Percentiles rank a stretch among this genome's conserved stretches.
Conservation (phyloP, 2,113 vertebrate species). For the Marcusenius ussheri region DNA sequence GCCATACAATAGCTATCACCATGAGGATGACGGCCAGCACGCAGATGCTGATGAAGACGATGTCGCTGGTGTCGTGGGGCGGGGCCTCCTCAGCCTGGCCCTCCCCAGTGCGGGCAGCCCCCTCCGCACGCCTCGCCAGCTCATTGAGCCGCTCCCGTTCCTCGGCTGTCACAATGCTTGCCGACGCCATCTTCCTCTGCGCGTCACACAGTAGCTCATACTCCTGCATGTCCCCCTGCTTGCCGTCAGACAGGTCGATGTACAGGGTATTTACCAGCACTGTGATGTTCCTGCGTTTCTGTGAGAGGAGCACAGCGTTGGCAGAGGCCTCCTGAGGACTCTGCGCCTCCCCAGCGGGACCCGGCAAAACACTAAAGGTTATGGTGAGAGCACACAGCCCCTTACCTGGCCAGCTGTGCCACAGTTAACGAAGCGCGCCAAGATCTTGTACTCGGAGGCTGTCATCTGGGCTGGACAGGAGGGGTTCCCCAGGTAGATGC, state of each 20-base stretch:
- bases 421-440: constrained; percentile 85
- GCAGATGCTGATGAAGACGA: constrained; percentile 91
- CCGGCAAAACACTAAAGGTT: background rate
- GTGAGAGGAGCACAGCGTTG: constrained; percentile 32
- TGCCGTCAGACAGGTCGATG: constrained; percentile 73
- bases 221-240: constrained; percentile 71
- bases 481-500: constrained; percentile 80
- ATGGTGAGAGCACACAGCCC: background rate
- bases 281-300: constrained; percentile 81
- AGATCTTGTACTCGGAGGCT: constrained; percentile 74
- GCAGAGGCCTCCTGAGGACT: background rate
- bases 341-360: background rate
- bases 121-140: constrained; percentile 61
- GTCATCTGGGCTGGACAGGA: constrained; percentile 75
- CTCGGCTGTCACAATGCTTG: constrained; percentile 68
- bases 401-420: constrained; percentile 81
- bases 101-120: constrained; percentile 44
- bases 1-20: constrained; percentile 84
- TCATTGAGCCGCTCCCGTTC: constrained; percentile 60
- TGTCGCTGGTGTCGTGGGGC: constrained; percentile 83
- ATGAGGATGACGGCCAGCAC: constrained; percentile 90
- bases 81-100: constrained; percentile 25
- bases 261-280: constrained; percentile 85
- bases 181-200: constrained; percentile 74
- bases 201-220: constrained; percentile 88